A percentile compares a stretch with the other conserved stretches of the same genome.
phyloP scores from a whole-genome alignment of 2,888 invertebrate genomes.

The Callimorpha dominula region DNA sequence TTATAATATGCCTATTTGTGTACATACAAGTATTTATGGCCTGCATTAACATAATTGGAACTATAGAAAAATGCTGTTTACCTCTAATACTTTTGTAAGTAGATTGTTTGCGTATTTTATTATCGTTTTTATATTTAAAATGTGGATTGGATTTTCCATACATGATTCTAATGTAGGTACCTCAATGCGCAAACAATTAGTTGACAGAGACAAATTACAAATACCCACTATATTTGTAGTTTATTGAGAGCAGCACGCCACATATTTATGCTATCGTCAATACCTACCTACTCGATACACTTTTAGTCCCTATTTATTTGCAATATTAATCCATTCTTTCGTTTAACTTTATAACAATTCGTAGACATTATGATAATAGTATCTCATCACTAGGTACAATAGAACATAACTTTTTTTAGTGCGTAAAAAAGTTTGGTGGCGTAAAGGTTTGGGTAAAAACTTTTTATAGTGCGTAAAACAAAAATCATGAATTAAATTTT shows the following conservation, averaged over 20 bases:
- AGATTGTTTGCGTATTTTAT: not conserved
- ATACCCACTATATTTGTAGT: not conserved
- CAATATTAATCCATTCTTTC: too few relatives aligned
- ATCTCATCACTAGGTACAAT: too few relatives aligned
- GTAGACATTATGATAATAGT: too few relatives aligned
- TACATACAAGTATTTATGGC: slow-evolving; percentile 25
- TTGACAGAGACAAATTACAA: not conserved
- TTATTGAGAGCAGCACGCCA: not conserved
- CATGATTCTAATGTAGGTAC: not conserved
- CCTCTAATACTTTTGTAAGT: not conserved
- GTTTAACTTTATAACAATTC: too few relatives aligned
- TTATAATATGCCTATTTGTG: slow-evolving; percentile 8
- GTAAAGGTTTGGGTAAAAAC: too few relatives aligned
- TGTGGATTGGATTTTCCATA: not conserved
- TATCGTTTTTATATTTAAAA: not conserved
- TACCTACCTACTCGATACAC: not conserved
- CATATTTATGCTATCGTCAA: not conserved
- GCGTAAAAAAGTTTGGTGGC: too few relatives aligned
- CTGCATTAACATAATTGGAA: slow-evolving; percentile 20
- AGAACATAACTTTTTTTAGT: too few relatives aligned
- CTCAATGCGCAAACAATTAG: not conserved
- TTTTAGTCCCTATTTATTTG: not conserved
- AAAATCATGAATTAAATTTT: too few relatives aligned
- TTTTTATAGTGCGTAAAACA: too few relatives aligned
- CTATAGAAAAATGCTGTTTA: slow-evolving; percentile 11